phyloP scores from a whole-genome alignment of 2,797 vertebrate species.

The Myiothlypis chrysogaster region DNA sequence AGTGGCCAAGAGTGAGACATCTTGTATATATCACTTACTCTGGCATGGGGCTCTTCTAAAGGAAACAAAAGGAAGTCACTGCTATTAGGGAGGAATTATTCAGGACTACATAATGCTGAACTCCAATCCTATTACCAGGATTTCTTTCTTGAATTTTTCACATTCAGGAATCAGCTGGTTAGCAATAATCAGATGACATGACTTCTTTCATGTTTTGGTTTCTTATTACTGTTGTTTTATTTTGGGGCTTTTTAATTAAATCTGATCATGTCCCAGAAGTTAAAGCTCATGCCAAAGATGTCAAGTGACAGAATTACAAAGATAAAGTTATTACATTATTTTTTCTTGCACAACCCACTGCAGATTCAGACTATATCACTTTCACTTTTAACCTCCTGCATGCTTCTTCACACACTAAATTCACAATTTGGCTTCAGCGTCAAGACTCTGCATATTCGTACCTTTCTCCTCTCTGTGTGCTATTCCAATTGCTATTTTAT shows the following conservation, averaged over 20 bases:
- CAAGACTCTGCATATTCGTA: neutral
- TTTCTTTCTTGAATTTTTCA: neutral
- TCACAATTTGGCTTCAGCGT: neutral
- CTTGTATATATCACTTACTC: neutral
- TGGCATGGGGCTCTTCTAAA: neutral
- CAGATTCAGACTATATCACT: neutral
- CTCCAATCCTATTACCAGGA: neutral
- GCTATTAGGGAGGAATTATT: neutral
- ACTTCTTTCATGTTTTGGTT: neutral
- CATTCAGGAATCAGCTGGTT: neutral
- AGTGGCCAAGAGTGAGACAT: neutral
- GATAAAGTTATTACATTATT: neutral
- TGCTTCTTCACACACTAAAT: neutral
- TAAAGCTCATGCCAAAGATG: neutral
- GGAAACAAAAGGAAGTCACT: neutral
- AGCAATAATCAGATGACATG: neutral
- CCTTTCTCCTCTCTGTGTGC: neutral
- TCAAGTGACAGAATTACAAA: neutral
- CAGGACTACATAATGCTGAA: neutral
- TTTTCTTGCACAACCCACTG: neutral
- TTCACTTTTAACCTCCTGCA: neutral
- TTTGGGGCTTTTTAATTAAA: neutral
- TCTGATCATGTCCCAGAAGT: neutral
- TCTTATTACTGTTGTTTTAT: neutral
- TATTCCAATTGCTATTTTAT: neutral